Conservation (phyloP, 2,888 invertebrate species). For the Pandemis cinnamomeana region DNA sequence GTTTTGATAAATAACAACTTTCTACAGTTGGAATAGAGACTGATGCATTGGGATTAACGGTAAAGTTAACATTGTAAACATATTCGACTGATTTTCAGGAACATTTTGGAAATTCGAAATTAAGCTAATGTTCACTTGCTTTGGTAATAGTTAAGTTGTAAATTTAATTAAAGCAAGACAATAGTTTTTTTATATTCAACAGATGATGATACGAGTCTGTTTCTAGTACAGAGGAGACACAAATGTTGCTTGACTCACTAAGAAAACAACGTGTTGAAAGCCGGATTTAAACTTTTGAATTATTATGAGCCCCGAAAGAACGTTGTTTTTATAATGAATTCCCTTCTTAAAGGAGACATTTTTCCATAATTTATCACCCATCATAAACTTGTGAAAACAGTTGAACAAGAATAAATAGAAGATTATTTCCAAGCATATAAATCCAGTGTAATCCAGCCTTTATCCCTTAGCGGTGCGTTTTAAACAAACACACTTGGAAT, state of each 20-base stretch:
- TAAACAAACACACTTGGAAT: background rate
- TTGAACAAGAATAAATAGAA: slow-evolving; percentile 52
- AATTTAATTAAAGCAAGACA: slow-evolving; percentile 9
- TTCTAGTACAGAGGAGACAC: background rate
- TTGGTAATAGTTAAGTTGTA: slow-evolving; percentile 14
- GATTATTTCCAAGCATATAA: slow-evolving; percentile 60
- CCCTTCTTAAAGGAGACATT: slow-evolving; percentile 26
- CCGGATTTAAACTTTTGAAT: slow-evolving; percentile 22
- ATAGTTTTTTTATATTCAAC: background rate
- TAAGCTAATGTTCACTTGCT: slow-evolving; percentile 43
- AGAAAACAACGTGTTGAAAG: slow-evolving; percentile 5
- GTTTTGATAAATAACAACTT: background rate
- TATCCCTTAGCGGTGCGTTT: slow-evolving; percentile 46
- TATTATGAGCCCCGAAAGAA: slow-evolving; percentile 16
- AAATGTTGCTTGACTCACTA: background rate
- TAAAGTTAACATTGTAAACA: slow-evolving; percentile 6
- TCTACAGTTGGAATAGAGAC: slow-evolving; percentile 3
- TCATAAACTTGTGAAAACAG: slow-evolving; percentile 47
- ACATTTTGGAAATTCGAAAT: slow-evolving; percentile 50
- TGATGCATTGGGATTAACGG: background rate
- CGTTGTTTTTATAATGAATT: slow-evolving; percentile 34
- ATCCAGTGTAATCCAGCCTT: slow-evolving; percentile 61
- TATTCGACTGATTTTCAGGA: slow-evolving; percentile 44
- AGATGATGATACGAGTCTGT: background rate
- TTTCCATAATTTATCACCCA: slow-evolving; percentile 38